A percentile compares a stretch with the other conserved stretches of the same genome.
Conservation (phyloP, 2,888 invertebrate genomes). For the Drosophila helvetica region DNA sequence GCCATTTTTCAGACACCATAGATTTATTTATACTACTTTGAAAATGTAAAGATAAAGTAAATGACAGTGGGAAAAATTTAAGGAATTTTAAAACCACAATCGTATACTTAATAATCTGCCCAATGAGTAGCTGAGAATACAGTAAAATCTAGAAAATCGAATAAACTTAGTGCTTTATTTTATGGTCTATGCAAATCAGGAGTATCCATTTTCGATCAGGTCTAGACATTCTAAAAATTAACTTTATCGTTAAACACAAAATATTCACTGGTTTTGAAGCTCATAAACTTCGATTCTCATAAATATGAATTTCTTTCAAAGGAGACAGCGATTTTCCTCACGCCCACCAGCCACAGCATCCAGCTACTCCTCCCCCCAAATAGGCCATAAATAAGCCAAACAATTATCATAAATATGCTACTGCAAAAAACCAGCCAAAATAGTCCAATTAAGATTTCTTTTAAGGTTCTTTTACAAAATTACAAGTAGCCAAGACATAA, state of each 20-base stretch:
- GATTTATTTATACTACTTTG: conserved; percentile 17
- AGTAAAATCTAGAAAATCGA: neutral
- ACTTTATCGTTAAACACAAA: conserved; percentile 31
- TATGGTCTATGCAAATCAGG: conserved; percentile 2
- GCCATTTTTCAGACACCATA: conserved; percentile 9
- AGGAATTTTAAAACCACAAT: neutral
- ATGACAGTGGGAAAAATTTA: neutral
- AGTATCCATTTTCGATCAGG: conserved; percentile 16
- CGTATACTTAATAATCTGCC: no score
- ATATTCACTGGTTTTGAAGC: conserved; percentile 14
- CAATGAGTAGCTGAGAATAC: no score
- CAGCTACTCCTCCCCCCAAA: conserved; percentile 1
- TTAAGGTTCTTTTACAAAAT: conserved; percentile 23
- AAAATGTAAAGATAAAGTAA: neutral
- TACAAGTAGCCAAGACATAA: conserved; percentile 14
- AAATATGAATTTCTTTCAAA: conserved; percentile 45
- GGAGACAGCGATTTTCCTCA: conserved; percentile 14
- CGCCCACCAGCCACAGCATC: neutral
- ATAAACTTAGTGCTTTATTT: neutral
- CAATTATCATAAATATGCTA: conserved; percentile 62
- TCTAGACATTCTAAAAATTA: conserved; percentile 33
- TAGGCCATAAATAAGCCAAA: conserved; percentile 12
- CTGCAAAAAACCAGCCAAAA: conserved; percentile 26
- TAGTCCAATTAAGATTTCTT: conserved; percentile 55
- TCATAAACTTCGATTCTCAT: conserved; percentile 38